phyloP scores from a whole-genome alignment of 2,888 invertebrate species.

The Morpho helenor region DNA sequence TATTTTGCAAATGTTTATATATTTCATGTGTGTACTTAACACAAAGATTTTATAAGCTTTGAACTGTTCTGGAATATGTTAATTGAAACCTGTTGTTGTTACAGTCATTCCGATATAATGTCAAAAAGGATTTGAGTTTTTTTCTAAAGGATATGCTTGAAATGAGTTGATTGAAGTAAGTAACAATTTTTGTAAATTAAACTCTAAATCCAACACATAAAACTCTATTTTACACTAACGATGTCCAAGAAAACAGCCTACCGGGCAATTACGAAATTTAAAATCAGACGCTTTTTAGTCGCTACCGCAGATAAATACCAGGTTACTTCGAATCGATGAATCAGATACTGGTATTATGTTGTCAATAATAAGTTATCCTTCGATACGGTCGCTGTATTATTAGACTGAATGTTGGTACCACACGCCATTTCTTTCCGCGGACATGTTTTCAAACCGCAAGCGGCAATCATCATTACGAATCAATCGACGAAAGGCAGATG shows the following conservation, averaged over 20 bases:
- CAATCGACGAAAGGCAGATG: conserved; percentile 63
- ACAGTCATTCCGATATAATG: background rate
- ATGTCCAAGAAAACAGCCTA: conserved; percentile 9
- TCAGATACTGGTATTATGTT: conserved; percentile 44
- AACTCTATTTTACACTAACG: background rate
- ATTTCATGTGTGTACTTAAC: too few relatives aligned
- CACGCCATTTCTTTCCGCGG: conserved; percentile 51
- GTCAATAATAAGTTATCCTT: conserved; percentile 56
- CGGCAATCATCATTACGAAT: conserved; percentile 55
- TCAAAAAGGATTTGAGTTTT: background rate
- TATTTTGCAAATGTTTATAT: too few relatives aligned
- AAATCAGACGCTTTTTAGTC: conserved; percentile 29
- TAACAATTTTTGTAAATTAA: background rate
- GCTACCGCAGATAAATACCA: conserved; percentile 36
- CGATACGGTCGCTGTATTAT: conserved; percentile 56
- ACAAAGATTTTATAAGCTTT: too few relatives aligned
- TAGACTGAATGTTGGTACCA: conserved; percentile 57
- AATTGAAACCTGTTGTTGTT: too few relatives aligned
- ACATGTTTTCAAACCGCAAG: conserved; percentile 56
- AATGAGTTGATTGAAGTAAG: background rate
- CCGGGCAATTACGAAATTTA: conserved; percentile 33
- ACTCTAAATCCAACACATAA: background rate
- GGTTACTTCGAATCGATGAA: conserved; percentile 32
- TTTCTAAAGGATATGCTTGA: background rate
- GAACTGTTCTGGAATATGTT: too few relatives aligned